Evolutionary conservation across 2,888 invertebrate genomes (phyloP).

Genomic region (Bruchidius siliquastri): DNA sequence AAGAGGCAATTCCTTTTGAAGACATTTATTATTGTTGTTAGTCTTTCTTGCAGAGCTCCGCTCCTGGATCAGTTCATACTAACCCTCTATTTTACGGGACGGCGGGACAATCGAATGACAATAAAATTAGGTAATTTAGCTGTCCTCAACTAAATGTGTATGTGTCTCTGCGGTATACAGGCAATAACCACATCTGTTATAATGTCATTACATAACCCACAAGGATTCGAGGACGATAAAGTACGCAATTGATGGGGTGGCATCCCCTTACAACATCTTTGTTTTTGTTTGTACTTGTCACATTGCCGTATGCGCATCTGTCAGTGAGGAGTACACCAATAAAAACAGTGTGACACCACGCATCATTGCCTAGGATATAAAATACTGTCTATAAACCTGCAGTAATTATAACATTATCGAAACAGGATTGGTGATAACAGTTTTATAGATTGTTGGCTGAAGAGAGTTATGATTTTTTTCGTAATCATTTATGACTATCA

Average conservation of each 20-base stretch:
- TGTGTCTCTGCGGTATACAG: conserved; percentile 9
- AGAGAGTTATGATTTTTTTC: too few species aligned
- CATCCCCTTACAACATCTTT: neutral
- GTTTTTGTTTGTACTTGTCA: neutral
- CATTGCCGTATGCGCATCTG: neutral
- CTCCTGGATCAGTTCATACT: conserved; percentile 4
- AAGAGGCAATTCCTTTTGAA: too few species aligned
- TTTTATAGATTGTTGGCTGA: too few species aligned
- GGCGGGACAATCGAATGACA: conserved; percentile 25
- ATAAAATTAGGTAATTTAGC: conserved; percentile 30
- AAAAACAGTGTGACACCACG: neutral
- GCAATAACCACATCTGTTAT: conserved; percentile 21
- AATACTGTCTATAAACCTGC: too few species aligned
- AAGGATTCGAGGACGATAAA: conserved; percentile 3
- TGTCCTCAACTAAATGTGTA: neutral
- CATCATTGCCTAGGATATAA: neutral
- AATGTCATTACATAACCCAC: conserved; percentile 15
- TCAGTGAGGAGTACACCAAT: neutral
- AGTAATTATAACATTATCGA: too few species aligned
- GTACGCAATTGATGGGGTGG: neutral
- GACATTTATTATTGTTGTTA: too few species aligned
- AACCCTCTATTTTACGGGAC: conserved; percentile 17
- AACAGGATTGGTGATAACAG: too few species aligned
- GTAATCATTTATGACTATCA: too few species aligned
- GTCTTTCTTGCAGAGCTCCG: too few species aligned